Evolutionary conservation across 1,140 invertebrate species (phyloP).

Genomic region (Holcopasites calliopsidis): DNA sequence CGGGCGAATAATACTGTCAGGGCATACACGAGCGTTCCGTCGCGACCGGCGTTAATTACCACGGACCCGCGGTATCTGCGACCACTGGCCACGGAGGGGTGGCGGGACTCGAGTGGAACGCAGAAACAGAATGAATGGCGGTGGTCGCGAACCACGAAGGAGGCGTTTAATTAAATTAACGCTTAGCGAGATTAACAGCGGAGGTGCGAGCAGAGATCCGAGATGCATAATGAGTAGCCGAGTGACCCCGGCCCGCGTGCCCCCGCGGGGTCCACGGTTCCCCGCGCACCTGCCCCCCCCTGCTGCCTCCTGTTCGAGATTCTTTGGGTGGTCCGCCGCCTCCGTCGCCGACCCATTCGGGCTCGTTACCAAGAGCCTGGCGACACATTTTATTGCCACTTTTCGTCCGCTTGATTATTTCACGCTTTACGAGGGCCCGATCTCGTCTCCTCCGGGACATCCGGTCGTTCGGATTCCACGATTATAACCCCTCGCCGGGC

Average conservation of each 20-base stretch:
- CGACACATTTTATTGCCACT: slow-evolving; percentile 78
- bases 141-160: slow-evolving; percentile 48
- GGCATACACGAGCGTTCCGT: slow-evolving; percentile 16
- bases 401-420: slow-evolving; percentile 77
- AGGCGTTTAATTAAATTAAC: slow-evolving; percentile 80
- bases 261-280: slow-evolving; percentile 27
- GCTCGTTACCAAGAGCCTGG: slow-evolving; percentile 72
- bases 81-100: neutral
- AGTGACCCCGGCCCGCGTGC: slow-evolving; percentile 55
- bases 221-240: slow-evolving; percentile 79
- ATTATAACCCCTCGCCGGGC: neutral
- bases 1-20: slow-evolving; percentile 17
- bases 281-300: slow-evolving; percentile 22
- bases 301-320: slow-evolving; percentile 66
- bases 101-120: slow-evolving; percentile 27
- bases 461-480: slow-evolving; percentile 48
- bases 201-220: slow-evolving; percentile 78
- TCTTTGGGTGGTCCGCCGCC: slow-evolving; percentile 78
- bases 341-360: slow-evolving; percentile 64
- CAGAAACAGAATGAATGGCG: slow-evolving; percentile 57
- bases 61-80: slow-evolving; percentile 34
- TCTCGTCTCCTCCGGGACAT: slow-evolving; percentile 36
- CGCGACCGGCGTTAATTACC: slow-evolving; percentile 50
- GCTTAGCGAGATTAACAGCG: slow-evolving; percentile 79
- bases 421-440: slow-evolving; percentile 72